phyloP scores from a whole-genome alignment of 2,888 invertebrate genomes.

The Syrista parreyssii region DNA sequence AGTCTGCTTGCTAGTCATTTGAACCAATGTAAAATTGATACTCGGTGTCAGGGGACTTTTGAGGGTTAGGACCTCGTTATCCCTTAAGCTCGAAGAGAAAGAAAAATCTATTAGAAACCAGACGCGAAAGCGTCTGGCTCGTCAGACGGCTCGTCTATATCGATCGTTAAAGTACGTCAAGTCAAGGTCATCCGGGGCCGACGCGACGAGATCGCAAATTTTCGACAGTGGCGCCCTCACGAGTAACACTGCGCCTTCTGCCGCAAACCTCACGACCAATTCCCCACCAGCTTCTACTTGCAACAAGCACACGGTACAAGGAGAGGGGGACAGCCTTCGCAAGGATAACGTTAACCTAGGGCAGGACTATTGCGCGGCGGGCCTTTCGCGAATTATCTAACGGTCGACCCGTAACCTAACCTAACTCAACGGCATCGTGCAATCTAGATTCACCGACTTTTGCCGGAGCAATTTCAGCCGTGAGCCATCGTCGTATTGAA shows the following conservation, averaged over 20 bases:
- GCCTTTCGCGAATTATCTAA: conserved; percentile 18
- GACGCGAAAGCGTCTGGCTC: conserved; percentile 14
- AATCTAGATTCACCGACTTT: background rate
- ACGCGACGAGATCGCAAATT: conserved; percentile 40
- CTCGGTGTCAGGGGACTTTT: background rate
- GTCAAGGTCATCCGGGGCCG: conserved; percentile 43
- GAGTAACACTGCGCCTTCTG: background rate
- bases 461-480: background rate
- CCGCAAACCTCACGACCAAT: background rate
- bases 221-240: conserved; percentile 25
- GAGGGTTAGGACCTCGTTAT: background rate
- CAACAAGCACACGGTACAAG: background rate
- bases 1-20: background rate
- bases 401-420: conserved; percentile 2
- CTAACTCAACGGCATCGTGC: background rate
- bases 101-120: background rate
- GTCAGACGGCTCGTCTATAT: conserved; percentile 21
- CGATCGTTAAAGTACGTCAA: conserved; percentile 40
- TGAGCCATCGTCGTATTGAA: background rate
- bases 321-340: conserved; percentile 11
- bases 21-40: background rate
- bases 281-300: background rate
- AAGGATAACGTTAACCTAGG: conserved; percentile 62
- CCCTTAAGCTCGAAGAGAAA: background rate
- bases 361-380: conserved; percentile 44